Conservation (phyloP, 1,140 invertebrate species). For the Ganaspis sp. region DNA sequence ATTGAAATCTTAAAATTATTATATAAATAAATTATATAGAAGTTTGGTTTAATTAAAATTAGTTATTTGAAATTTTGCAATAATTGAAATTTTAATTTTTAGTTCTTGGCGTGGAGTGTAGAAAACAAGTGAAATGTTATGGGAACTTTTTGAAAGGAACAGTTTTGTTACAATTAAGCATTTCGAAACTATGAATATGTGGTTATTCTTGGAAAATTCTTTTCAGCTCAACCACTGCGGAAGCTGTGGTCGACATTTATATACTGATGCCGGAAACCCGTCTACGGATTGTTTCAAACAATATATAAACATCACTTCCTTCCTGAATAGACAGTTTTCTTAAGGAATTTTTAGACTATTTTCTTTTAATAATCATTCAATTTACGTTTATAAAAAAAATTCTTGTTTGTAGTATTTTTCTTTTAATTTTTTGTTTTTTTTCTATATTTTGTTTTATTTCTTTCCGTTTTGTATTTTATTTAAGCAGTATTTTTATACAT, state of each 20-base stretch:
- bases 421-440: too few relatives aligned
- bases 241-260: conserved; percentile 1
- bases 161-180: background rate
- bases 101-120: too few relatives aligned
- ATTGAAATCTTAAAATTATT: too few relatives aligned
- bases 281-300: background rate
- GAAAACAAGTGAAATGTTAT: background rate
- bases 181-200: background rate
- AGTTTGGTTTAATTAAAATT: too few relatives aligned
- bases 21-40: too few relatives aligned
- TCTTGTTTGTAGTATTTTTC: too few relatives aligned
- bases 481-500: too few relatives aligned
- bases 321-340: background rate
- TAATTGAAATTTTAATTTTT: too few relatives aligned
- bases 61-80: too few relatives aligned
- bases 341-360: background rate
- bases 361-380: background rate
- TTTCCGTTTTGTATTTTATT: too few relatives aligned
- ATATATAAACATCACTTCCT: conserved; percentile 14
- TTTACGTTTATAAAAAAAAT: background rate
- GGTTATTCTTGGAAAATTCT: conserved; percentile 13
- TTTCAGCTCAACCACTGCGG: background rate
- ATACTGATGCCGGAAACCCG: background rate
- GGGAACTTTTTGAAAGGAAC: background rate
- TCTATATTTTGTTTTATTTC: too few relatives aligned